phyloP scores from a whole-genome alignment of 2,113 vertebrate species.

The Callorhinus ursinus region DNA sequence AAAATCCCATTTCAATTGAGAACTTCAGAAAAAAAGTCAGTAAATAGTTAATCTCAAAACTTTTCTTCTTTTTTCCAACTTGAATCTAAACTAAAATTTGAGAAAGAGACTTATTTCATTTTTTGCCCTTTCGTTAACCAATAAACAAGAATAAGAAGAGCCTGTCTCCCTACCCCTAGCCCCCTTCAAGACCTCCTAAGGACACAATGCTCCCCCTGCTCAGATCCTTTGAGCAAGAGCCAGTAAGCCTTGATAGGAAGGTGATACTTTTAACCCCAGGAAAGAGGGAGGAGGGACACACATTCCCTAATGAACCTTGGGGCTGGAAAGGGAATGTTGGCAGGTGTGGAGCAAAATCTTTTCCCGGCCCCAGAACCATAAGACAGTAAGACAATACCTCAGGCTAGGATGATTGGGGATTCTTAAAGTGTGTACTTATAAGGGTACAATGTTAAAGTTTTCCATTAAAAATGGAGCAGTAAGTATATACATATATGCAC shows the following conservation, averaged over 20 bases:
- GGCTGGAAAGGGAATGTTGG: not conserved
- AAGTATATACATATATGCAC: not conserved
- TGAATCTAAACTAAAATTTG: constrained; percentile 25
- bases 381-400: not conserved
- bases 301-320: not conserved
- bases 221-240: not conserved
- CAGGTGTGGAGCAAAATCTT: constrained; percentile 3
- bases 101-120: not conserved
- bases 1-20: constrained; percentile 65
- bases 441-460: not conserved
- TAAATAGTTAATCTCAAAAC: constrained; percentile 21
- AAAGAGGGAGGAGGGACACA: not conserved
- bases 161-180: accelerated
- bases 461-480: not conserved
- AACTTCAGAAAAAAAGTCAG: constrained; percentile 56
- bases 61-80: not conserved
- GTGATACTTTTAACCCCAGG: constrained; percentile 3
- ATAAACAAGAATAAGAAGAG: not conserved
- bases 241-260: constrained; percentile 34
- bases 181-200: not conserved
- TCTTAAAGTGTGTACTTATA: not conserved
- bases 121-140: not conserved
- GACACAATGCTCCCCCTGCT: not conserved
- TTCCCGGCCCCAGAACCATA: not conserved
- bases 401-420: not conserved